A percentile compares a stretch with the other conserved stretches of the same genome.
phyloP scores from a whole-genome alignment of 1,140 invertebrate species.

The Propsilocerus akamusi region DNA sequence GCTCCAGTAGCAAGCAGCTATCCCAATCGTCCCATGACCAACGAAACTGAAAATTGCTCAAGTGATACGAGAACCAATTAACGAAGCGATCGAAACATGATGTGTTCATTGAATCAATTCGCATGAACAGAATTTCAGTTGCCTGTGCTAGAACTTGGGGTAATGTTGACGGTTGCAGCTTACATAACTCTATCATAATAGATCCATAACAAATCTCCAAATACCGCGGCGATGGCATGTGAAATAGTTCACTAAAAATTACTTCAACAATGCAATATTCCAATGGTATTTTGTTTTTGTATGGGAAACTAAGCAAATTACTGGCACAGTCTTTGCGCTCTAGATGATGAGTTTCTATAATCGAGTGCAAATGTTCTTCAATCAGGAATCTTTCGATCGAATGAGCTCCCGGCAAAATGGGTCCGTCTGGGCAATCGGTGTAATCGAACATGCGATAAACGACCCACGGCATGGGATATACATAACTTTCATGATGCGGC shows the following conservation, averaged over 20 bases:
- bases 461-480: slow-evolving; percentile 79
- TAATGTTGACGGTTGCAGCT: slow-evolving; percentile 89
- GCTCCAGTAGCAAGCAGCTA: slow-evolving; percentile 61
- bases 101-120: slow-evolving; percentile 93
- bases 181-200: slow-evolving; percentile 91
- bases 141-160: slow-evolving; percentile 96
- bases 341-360: slow-evolving; percentile 71
- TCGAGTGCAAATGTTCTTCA: slow-evolving; percentile 90
- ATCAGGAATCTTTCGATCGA: slow-evolving; percentile 95
- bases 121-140: slow-evolving; percentile 89
- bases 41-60: slow-evolving; percentile 97
- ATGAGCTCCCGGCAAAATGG: slow-evolving; percentile 81
- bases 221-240: slow-evolving; percentile 71
- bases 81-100: slow-evolving; percentile 93
- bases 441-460: slow-evolving; percentile 96
- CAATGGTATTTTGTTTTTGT: slow-evolving; percentile 85
- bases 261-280: slow-evolving; percentile 98
- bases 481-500: slow-evolving; percentile 72
- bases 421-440: slow-evolving; percentile 91
- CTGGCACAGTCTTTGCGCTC: slow-evolving; percentile 92
- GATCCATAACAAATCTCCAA: slow-evolving; percentile 91
- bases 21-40: slow-evolving; percentile 99
- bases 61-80: slow-evolving; percentile 95
- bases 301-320: slow-evolving; percentile 78
- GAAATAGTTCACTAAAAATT: slow-evolving; percentile 87